A percentile compares a stretch with the other conserved stretches of the same genome.
phyloP scores from a whole-genome alignment of 2,797 vertebrate species.

The Sebastes variabilis region DNA sequence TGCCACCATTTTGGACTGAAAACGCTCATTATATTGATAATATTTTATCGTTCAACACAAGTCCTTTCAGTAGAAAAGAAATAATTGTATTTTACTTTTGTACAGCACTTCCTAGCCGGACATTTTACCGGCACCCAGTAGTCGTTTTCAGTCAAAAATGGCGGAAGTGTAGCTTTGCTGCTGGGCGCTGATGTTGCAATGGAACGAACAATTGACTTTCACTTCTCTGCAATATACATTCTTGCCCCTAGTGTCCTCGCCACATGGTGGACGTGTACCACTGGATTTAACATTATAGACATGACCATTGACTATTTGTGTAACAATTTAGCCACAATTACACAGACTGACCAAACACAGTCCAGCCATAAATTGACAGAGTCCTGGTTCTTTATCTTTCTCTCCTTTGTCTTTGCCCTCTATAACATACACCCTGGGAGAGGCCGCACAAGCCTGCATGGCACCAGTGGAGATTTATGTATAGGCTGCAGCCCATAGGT shows the following conservation, averaged over 20 bases:
- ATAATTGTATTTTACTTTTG: no score
- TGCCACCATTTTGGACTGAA: neutral
- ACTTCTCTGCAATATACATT: neutral
- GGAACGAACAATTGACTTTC: neutral
- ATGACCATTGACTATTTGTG: neutral
- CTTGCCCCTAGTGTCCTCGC: no score
- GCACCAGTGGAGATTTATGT: slow-evolving; percentile 47
- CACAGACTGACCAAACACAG: neutral
- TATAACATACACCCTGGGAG: neutral
- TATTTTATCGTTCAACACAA: neutral
- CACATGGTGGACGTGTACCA: neutral
- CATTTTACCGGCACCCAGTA: rapidly evolving
- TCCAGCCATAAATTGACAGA: neutral
- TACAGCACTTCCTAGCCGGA: rapidly evolving
- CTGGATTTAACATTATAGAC: neutral
- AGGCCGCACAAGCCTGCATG: slow-evolving; percentile 4
- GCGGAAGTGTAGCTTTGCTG: neutral
- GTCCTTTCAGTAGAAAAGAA: neutral
- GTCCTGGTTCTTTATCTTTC: rapidly evolving
- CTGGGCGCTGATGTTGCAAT: neutral
- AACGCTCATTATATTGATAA: neutral
- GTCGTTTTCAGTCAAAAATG: rapidly evolving
- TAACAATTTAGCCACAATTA: neutral
- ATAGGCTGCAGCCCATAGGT: slow-evolving; percentile 23
- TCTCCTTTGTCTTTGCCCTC: slow-evolving; percentile 22